phyloP scores from a whole-genome alignment of 2,888 invertebrate species.

The Helobdella robusta region DNA sequence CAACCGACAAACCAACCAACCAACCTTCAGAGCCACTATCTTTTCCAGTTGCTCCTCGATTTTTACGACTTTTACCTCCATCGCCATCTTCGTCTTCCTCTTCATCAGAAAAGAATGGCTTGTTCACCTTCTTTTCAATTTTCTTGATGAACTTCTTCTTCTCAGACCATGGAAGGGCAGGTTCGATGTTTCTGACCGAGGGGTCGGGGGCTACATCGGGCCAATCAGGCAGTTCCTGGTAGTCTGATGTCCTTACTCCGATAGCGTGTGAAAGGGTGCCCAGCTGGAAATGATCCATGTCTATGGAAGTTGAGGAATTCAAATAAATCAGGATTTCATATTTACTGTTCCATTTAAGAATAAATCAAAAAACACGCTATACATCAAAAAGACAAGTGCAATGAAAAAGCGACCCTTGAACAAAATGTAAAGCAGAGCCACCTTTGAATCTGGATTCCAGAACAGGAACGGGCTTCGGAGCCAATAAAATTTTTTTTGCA shows the following conservation, averaged over 20 bases:
- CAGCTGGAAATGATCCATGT: conserved; percentile 76
- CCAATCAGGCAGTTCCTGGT: conserved; percentile 75
- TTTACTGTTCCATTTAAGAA: too few relatives aligned
- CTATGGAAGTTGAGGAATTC: conserved; percentile 50
- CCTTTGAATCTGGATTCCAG: conserved; percentile 61
- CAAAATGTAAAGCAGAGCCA: too few relatives aligned
- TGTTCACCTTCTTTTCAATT: conserved; percentile 39
- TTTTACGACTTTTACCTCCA: conserved; percentile 26
- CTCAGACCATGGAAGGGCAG: conserved; percentile 39
- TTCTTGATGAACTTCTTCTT: conserved; percentile 35
- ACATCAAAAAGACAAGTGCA: too few relatives aligned
- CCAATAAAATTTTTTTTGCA: conserved; percentile 74
- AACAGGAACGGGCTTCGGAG: conserved; percentile 85
- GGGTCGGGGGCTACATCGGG: conserved; percentile 68
- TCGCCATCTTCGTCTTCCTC: conserved; percentile 33
- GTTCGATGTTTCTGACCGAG: conserved; percentile 51
- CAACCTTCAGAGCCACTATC: not conserved
- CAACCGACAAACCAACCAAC: too few relatives aligned
- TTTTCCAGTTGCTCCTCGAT: conserved; percentile 20
- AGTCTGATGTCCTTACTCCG: conserved; percentile 73
- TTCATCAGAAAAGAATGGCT: conserved; percentile 60
- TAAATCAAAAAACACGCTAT: too few relatives aligned
- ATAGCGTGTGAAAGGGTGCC: conserved; percentile 91
- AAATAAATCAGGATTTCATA: too few relatives aligned
- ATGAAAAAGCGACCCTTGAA: too few relatives aligned